Evolutionary conservation across 2,888 invertebrate species (phyloP), one percentile per base, ranked within the genome.

Genomic region (Loripinus fragilis): DNA sequence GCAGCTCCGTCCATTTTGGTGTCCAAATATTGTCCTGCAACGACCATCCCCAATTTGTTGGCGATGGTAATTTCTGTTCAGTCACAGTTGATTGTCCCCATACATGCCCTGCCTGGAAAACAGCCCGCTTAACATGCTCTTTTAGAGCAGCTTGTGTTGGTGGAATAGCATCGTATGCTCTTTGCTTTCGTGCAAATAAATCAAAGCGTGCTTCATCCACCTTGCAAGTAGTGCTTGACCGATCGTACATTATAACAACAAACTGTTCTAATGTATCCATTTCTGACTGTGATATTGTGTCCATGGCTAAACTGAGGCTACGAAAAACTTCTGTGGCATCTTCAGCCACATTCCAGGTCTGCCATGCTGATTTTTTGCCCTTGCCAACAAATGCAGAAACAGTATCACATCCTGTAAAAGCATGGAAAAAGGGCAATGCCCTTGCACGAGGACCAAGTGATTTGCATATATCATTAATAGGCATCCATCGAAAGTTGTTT

Each of bases 371-470:
- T 50, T 78, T 78, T 67, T 86, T 81, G 23, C 76, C 81, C 74
- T 86, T 84, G 5, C 85, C 80, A 20, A 55, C 28, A 70, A 85
- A 87, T 8, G 74, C 73, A 17, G 76, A 85, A 1, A 80, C 78
- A 8, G 77, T 64, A 76, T 87, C 83, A 55, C 81, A 86, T 5
- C 85, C 87, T 45, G 84, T 86, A 64, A 86, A 85, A 0, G 83
- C 78, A 72, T 85, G 85, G 65, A 86, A 86, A 67, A 73, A 81
- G 3, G 70, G 74, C 3, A 84, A 45, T 28, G 81, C 83, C 7
- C n/a, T 66, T 20, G 76, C 12, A 60, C 25, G 35, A 10, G 28
- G 25, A 12, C 48, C 60, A 42, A 60, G 41, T 25, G 30, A 30
- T 10, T 60, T 33, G 2, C 7, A 10, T 12, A 60, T 71, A 41